Evolutionary conservation across 2,113 vertebrate genomes (phyloP), one percentile per base, ranked within the genome.

Genomic region (Acanthochromis polyacanthus): DNA sequence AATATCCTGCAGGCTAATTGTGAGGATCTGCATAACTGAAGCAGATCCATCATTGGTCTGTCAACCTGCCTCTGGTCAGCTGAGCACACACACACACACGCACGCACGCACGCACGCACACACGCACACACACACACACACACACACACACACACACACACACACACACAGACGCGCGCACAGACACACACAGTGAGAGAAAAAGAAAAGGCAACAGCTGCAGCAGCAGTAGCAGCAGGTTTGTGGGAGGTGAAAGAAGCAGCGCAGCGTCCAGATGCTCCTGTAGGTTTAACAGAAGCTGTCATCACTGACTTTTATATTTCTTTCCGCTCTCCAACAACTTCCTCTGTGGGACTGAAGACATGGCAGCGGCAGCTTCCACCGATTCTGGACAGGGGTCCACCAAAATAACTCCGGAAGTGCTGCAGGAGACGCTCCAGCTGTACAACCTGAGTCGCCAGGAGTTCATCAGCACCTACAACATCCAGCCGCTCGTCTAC

Each of bases 401-500:
- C 23, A 63, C 89, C 62, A 95, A 91, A 56, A 95, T 96, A 25
- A 95, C 95, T 4, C 94, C 95, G 0, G 93, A 96, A 60, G 85
- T 88, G 17, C 87, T 96, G 30, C 88, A 89, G 56, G 93, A 95
- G 83, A 89, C 95, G 75, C 91, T 96, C 17, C 90, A 82, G 48
- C 82, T 81, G 50, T 94, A 95, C 83, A 96, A 96, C 89, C 87
- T 96, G 58, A 94, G 92, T 70, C 94, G 95, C 16, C 89, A 85
- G 84, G 93, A 96, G 84, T 96, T 96, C 32, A 96, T 96, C 73
- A 81, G 86, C 65, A 89, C 92, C 0, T 96, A 96, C 89, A 93
- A 95, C 51, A 93, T 96, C 67, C 89, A 93, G 81, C 95, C 95
- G 20, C 93, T 96, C 17, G 94, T 96, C 30, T 95, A 95, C 88